A percentile compares a stretch with the other conserved stretches of the same genome.
Evolutionary conservation across 64 coral and sea anemone genomes (phyloP).

Genomic region (Pachyseris speciosa): DNA sequence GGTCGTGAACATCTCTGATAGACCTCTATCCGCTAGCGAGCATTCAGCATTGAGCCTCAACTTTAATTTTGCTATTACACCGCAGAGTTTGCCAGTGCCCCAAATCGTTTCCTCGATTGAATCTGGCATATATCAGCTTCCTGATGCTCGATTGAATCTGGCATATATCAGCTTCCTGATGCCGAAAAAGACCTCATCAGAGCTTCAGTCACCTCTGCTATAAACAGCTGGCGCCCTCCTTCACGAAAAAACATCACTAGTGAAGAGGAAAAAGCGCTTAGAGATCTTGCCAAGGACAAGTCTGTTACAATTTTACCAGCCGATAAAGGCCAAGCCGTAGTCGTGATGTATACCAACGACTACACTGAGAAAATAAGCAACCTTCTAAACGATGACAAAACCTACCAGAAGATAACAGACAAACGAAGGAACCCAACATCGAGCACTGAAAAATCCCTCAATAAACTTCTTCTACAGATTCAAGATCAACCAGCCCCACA

Average conservation of each 20-base stretch:
- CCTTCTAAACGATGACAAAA: neutral
- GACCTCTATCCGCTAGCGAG: neutral
- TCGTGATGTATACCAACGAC: neutral
- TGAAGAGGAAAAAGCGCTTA: constrained; percentile 1
- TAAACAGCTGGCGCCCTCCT: neutral
- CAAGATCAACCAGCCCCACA: too few relatives aligned
- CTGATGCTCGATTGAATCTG: too few relatives aligned
- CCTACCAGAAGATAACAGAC: constrained; percentile 41
- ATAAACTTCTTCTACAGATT: neutral
- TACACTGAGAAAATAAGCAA: constrained; percentile 18
- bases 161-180: too few relatives aligned
- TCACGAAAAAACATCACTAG: neutral
- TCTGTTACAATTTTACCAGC: constrained; percentile 35
- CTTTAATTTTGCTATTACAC: neutral
- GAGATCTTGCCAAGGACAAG: neutral
- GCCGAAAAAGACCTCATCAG: too few relatives aligned
- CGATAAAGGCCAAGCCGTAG: constrained; percentile 27
- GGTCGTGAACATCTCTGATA: neutral
- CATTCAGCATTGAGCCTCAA: neutral
- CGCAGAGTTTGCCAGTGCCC: neutral
- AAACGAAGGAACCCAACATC: constrained; percentile 45
- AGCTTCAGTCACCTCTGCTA: neutral
- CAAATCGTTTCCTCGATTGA: neutral
- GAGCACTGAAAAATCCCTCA: constrained; percentile 8
- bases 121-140: neutral